These are phyloP conservation scores for Pogonognathellus flavescens DNA, from an alignment of 1,140 invertebrate genomes.

Conservation along the genomic window DNA sequence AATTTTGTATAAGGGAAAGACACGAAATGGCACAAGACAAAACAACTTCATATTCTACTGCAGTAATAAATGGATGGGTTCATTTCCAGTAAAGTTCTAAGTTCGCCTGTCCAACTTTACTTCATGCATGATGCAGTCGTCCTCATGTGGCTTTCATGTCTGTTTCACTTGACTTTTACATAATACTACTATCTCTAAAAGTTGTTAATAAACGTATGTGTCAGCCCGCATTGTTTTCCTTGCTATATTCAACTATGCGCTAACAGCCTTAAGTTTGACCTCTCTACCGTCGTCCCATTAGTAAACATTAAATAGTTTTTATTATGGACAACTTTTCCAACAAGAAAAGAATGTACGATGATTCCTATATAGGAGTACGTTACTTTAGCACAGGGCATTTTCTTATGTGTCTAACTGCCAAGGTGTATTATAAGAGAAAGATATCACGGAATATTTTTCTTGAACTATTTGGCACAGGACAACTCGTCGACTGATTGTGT, in stretches of 20 bases:
- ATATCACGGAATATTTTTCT: neutral
- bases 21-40: slow-evolving; percentile 45
- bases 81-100: slow-evolving; percentile 3
- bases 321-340: slow-evolving; percentile 28
- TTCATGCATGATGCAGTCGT: no score
- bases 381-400: no score
- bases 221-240: neutral
- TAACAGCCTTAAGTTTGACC: slow-evolving; percentile 18
- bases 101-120: no score
- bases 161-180: no score
- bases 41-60: neutral
- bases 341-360: slow-evolving; percentile 2
- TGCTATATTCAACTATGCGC: neutral
- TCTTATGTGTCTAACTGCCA: no score
- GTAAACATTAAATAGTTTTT: slow-evolving; percentile 46
- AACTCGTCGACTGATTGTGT: no score
- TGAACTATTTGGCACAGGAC: no score
- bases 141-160: no score
- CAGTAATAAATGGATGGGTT: slow-evolving; percentile 39
- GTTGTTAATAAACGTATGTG: no score
- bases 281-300: slow-evolving; percentile 35
- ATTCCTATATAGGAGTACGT: no score
- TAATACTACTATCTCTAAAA: no score
- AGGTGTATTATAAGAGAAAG: no score
- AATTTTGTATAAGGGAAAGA: slow-evolving; percentile 28